phyloP scores from a whole-genome alignment of 2,888 invertebrate genomes.

The Ectemnius continuus region DNA sequence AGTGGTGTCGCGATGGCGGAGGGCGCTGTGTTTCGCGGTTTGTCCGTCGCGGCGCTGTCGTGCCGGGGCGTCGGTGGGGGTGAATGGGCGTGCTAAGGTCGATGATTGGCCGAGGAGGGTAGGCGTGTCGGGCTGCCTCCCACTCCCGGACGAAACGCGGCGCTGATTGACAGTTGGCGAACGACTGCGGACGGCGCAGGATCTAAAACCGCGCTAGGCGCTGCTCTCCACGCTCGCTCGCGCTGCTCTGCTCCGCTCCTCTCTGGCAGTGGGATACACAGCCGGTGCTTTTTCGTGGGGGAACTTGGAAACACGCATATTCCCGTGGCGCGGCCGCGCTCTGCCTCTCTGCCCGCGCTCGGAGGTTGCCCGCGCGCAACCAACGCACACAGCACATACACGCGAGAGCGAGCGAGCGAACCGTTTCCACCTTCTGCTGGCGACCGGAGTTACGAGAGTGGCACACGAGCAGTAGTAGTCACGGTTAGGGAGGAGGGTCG shows the following conservation, averaged over 20 bases:
- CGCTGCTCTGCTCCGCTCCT: conserved; percentile 58
- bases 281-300: conserved; percentile 64
- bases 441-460: conserved; percentile 59
- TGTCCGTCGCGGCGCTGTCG: conserved; percentile 68
- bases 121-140: conserved; percentile 79
- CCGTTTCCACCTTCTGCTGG: conserved; percentile 58
- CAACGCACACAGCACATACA: conserved; percentile 29
- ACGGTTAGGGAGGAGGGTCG: conserved; percentile 63
- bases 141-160: conserved; percentile 80
- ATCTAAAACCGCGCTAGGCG: conserved; percentile 78
- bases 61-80: conserved; percentile 57
- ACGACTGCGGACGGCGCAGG: conserved; percentile 84
- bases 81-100: conserved; percentile 64
- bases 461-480: conserved; percentile 61
- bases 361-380: conserved; percentile 44
- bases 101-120: conserved; percentile 70
- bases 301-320: conserved; percentile 62
- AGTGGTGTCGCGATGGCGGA: conserved; percentile 77
- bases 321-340: conserved; percentile 37
- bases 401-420: conserved; percentile 31
- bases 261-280: conserved; percentile 54
- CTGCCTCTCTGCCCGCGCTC: not conserved
- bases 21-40: conserved; percentile 60
- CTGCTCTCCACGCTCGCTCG: conserved; percentile 71
- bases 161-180: conserved; percentile 84